Base-by-base conservation (phyloP, 2,888 invertebrate genomes). In the Campoletis raptor region DNA sequence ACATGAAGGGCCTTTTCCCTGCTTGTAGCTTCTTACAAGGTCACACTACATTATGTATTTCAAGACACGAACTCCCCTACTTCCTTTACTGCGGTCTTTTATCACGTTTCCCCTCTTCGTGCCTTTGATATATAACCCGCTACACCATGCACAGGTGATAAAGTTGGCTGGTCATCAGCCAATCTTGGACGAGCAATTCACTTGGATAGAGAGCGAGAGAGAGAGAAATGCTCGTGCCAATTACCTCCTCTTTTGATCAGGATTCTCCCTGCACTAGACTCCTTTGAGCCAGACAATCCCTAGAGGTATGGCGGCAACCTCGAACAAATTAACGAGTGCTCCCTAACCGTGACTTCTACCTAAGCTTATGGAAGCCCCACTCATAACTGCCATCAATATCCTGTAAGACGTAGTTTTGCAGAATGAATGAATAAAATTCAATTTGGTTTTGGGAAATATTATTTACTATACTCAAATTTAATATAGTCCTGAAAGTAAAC, bases 331-430 rank as follows among this genome's bases (percentile, higher is more conserved):
- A 82, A 82, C 79, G 82, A 80, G 83, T 85, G 74, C 66, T 83
- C 85, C 61, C 48, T 82, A n/a, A 85, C 85, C 82, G 83, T 83
- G 85, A 85, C 85, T 82, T 61, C 57, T 64, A 74, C 48, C 48
- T 45, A 42, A 72, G 54, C 76, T 45, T 24, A 21, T 40, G 61
- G 73, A 67, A 15, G 30, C 24, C 45, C 40, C 36, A 48, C 64
- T 48, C 64, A 24, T 57, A 61, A 57, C 42, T 66, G 52, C 30
- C 15, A 64, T 64, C 64, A 54, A 64, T 76, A 64, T 61, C 18
- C 45, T 45, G n/a, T 0, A 15, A 18, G 10, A 24, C 5, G 15
- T 24, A 0, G 30, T 30, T 18, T 48, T 9, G 70, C 30, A 3
- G 0, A 69, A 10, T n/a, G 40, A 9, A 18, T 40, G 8, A 30